Evolutionary conservation across 2,797 vertebrate species (phyloP), one percentile per base, ranked within the genome.

Genomic region (Esox masquinongy): DNA sequence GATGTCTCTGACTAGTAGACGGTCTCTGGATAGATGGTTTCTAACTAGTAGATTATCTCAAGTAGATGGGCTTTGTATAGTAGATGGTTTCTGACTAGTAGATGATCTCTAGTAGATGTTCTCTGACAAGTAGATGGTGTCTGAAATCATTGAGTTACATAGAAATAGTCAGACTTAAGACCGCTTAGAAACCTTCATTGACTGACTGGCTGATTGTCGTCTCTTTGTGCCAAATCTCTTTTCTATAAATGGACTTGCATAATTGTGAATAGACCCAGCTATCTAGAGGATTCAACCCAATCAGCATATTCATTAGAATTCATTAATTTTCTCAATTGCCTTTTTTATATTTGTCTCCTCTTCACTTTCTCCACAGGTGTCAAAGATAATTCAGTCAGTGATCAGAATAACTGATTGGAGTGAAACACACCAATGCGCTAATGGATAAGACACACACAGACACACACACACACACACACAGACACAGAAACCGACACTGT

Each of bases 221-320:
- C 22, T 22, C 87, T 90, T 88, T 87, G 88, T 91, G 87, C 88
- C 86, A 86, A 82, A 88, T 89, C 89, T 83, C 88, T 90, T 47
- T 84, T 88, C 88, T 90, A 92, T 92, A 92, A 89, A 92, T 90
- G 87, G 91, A 86, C 88, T 91, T 80, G 83, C 85, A 88, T 88
- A 75, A 82, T 76, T 70, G 86, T 90, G 88, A 90, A 91, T 89
- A 83, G 90, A 90, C 79, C 70, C 74, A 79, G 72, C 88, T 90
- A 89, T 92, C 90, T 86, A 87, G 89, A 92, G 88, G 84, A 92
- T 91, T 92, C 88, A 85, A 90, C 85, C 86, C 89, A 90, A 92
- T 92, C 89, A 92, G 91, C 91, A 92, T 92, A 92, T 92, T 92
- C 91, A 92, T 91, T 89, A 89, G 88, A 90, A 91, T 92, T 92